Conservation (phyloP, 2,113 vertebrate genomes). For the Chionodraco myersi region DNA sequence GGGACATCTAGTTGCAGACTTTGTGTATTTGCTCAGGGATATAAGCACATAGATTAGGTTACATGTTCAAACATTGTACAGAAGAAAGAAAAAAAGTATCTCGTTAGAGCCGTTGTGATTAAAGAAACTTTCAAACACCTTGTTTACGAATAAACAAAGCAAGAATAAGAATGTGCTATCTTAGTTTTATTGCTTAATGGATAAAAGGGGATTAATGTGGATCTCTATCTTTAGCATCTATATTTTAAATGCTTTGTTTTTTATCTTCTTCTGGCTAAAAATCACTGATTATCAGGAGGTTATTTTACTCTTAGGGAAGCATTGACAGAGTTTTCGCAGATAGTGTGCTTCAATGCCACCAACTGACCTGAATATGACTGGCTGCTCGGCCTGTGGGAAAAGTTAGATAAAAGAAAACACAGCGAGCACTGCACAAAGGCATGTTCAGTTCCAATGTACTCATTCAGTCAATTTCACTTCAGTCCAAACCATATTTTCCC, state of each 20-base stretch:
- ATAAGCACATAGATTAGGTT: constrained; percentile 7
- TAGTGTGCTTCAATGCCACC: constrained; percentile 6
- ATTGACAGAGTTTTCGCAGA: constrained; percentile 13
- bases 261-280: neutral
- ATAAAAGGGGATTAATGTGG: neutral
- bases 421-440: constrained; percentile 16
- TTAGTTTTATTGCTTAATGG: neutral
- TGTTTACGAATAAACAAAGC: constrained; percentile 8
- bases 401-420: constrained; percentile 32
- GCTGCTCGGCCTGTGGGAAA: constrained; percentile 30
- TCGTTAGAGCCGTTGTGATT: constrained; percentile 14
- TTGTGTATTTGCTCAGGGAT: constrained; percentile 21
- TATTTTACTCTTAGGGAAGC: neutral
- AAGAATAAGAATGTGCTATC: neutral
- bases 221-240: neutral
- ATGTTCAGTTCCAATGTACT: constrained; percentile 25
- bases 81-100: constrained; percentile 17
- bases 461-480: constrained; percentile 35
- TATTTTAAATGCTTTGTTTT: neutral
- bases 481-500: constrained; percentile 26
- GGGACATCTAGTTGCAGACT: constrained; percentile 16
- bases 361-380: constrained; percentile 29
- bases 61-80: constrained; percentile 1
- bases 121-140: constrained; percentile 27
- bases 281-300: no score